Evolutionary conservation across 2,888 invertebrate species (phyloP).

Genomic region (Ectobius pallidus): DNA sequence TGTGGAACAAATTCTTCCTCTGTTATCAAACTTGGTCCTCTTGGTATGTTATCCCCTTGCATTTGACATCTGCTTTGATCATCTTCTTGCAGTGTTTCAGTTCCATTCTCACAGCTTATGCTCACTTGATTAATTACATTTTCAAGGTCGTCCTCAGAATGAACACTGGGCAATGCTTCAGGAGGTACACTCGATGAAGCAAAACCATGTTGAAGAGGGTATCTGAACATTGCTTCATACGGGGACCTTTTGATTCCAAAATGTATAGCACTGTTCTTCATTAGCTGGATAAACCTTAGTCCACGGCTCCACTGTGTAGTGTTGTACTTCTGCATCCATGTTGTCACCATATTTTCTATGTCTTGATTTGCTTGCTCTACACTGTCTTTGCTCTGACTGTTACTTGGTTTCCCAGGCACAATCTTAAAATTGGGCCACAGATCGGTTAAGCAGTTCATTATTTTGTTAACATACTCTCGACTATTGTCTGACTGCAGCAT

Average conservation of each 20-base stretch:
- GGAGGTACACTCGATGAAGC: neutral
- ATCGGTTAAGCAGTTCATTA: neutral
- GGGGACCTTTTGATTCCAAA: neutral
- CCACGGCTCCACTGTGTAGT: neutral
- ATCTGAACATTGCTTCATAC: slow-evolving; percentile 11
- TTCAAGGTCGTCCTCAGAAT: neutral
- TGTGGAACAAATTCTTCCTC: no score
- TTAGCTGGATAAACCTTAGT: neutral
- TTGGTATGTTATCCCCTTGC: no score
- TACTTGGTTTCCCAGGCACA: neutral
- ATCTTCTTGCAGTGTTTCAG: no score
- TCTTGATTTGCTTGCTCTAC: neutral
- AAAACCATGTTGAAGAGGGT: neutral
- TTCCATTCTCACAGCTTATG: no score
- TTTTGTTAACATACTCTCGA: neutral
- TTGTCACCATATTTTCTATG: neutral
- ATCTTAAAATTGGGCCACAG: slow-evolving; percentile 9
- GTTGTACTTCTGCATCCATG: neutral
- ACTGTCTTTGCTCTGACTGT: neutral
- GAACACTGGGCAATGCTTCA: neutral
- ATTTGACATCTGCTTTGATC: no score
- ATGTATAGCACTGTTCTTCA: neutral
- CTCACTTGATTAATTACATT: neutral
- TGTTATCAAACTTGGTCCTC: no score
- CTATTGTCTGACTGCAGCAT: slow-evolving; percentile 47